Evolutionary conservation across 2,888 invertebrate genomes (phyloP).

Genomic region (Elgonia sp.): DNA sequence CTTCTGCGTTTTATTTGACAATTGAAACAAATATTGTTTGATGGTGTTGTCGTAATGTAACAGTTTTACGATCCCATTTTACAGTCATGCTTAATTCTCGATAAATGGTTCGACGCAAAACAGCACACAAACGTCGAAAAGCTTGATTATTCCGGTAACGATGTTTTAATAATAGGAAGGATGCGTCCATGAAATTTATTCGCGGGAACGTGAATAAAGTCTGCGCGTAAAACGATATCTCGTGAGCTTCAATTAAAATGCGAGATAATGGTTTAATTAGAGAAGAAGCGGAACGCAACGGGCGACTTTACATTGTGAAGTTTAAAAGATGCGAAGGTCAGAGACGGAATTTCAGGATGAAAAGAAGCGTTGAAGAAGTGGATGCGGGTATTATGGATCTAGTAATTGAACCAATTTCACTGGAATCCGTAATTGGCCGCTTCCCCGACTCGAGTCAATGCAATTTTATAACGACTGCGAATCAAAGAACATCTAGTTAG

Average conservation of each 20-base stretch:
- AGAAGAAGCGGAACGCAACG: constrained; percentile 44
- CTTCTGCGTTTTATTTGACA: constrained; percentile 7
- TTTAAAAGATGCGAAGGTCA: constrained; percentile 49
- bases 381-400: constrained; percentile 58
- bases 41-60: constrained; percentile 30
- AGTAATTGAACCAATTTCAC: constrained; percentile 68
- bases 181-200: constrained; percentile 47
- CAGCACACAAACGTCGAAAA: constrained; percentile 16
- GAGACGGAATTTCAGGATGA: constrained; percentile 49
- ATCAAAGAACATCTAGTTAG: constrained; percentile 65
- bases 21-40: constrained; percentile 18
- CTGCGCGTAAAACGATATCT: constrained; percentile 60
- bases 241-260: constrained; percentile 69
- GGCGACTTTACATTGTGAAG: constrained; percentile 2
- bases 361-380: constrained; percentile 58
- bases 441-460: constrained; percentile 49
- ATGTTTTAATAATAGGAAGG: constrained; percentile 60
- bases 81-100: constrained; percentile 43
- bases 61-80: constrained; percentile 35
- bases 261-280: constrained; percentile 71
- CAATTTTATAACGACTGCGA: constrained; percentile 66
- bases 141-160: constrained; percentile 40
- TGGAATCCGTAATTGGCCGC: constrained; percentile 61
- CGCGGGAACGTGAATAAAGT: constrained; percentile 33
- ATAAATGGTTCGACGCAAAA: constrained; percentile 16